Percentiles rank a stretch among this genome's conserved stretches.
These are phyloP conservation scores for Nesoenas mayeri DNA, from an alignment of 2,113 vertebrate genomes.

Conservation along the genomic window DNA sequence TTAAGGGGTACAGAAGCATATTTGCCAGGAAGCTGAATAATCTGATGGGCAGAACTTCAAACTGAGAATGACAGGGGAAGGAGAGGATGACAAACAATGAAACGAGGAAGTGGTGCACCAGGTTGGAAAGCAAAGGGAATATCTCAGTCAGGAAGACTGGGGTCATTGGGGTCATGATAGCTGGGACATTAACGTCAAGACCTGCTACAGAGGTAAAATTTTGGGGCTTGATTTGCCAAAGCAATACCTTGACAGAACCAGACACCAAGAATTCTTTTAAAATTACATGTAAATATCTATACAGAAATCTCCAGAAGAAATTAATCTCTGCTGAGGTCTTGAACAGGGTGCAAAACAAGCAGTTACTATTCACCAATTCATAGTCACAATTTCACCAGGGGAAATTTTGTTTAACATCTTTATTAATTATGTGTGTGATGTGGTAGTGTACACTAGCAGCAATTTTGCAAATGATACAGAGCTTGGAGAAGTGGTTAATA, in stretches of 20 bases:
- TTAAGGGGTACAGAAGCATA: background rate
- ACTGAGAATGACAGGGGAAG: background rate
- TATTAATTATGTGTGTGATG: background rate
- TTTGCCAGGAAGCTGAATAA: background rate
- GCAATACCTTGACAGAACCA: background rate
- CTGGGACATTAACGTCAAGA: background rate
- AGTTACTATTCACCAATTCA: background rate
- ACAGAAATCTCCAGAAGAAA: background rate
- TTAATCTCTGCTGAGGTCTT: background rate
- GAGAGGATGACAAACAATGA: background rate
- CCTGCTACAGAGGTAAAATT: background rate
- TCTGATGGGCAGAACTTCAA: background rate
- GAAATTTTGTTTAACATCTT: background rate
- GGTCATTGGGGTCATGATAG: background rate
- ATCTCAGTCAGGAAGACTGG: background rate
- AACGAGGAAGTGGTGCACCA: background rate
- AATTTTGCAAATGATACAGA: background rate
- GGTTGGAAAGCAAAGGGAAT: background rate
- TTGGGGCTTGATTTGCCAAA: background rate
- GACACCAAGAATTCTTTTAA: background rate
- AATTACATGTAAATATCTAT: background rate
- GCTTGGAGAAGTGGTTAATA: background rate
- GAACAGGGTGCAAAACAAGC: background rate
- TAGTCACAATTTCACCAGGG: background rate
- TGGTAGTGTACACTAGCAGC: background rate